Evolutionary conservation across 2,888 invertebrate genomes (phyloP).

Genomic region (Polylopha cassiicola): DNA sequence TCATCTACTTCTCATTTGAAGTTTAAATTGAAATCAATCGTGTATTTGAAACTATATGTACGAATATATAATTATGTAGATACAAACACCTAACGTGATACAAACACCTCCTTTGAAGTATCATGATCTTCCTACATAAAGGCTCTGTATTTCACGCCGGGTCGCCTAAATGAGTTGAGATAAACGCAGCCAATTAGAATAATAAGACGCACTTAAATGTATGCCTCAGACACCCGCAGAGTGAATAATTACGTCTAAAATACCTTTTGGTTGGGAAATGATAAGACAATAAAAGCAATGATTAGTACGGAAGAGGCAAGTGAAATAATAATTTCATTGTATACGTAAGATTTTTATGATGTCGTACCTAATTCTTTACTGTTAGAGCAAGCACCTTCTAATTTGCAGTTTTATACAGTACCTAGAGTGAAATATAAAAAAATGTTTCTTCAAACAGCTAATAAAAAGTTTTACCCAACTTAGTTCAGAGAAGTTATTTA

Average conservation of each 20-base stretch:
- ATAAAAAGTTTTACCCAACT: too few species aligned
- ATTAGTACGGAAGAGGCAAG: constrained; percentile 1
- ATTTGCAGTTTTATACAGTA: background rate
- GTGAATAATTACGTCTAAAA: constrained; percentile 9
- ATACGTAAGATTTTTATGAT: too few species aligned
- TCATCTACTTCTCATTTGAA: too few species aligned
- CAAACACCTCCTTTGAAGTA: constrained; percentile 2
- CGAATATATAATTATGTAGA: too few species aligned
- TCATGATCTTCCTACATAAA: constrained; percentile 9
- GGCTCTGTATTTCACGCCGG: constrained; percentile 11
- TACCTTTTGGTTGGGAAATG: constrained; percentile 8
- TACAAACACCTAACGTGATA: too few species aligned
- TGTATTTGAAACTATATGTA: too few species aligned
- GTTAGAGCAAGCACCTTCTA: background rate
- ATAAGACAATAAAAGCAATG: constrained; percentile 5
- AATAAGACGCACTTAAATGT: constrained; percentile 18
- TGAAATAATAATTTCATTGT: background rate
- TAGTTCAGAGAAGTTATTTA: too few species aligned
- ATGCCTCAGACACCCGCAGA: constrained; percentile 11
- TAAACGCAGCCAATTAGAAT: constrained; percentile 20
- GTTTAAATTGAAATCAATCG: too few species aligned
- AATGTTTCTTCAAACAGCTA: too few species aligned
- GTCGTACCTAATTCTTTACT: too few species aligned
- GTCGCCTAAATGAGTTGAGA: constrained; percentile 11
- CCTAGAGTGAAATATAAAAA: background rate